These are phyloP conservation scores for Chelonoidis abingdonii DNA, from an alignment of 2,113 vertebrate species.

Conservation along the genomic window DNA sequence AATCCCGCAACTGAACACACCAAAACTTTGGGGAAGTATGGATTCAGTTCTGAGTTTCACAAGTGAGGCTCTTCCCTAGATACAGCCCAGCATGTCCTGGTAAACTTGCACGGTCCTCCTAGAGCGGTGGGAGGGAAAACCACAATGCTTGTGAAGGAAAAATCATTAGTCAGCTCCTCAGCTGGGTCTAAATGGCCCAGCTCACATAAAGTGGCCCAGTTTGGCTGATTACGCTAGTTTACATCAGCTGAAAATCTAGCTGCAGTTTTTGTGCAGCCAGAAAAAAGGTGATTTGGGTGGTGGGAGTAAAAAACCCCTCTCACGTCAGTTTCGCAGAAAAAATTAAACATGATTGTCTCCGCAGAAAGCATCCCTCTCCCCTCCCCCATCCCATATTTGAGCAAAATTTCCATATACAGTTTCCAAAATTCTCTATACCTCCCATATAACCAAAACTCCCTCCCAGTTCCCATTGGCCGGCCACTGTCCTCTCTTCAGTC, in stretches of 20 bases:
- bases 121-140: background rate
- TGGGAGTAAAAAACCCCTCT: background rate
- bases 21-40: fast-evolving
- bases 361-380: background rate
- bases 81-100: background rate
- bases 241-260: background rate
- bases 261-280: background rate
- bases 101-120: background rate
- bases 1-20: fast-evolving
- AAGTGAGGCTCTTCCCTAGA: background rate
- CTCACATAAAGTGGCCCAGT: background rate
- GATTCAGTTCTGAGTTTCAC: background rate
- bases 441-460: background rate
- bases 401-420: background rate
- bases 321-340: background rate
- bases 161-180: background rate
- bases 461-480: background rate
- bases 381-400: background rate
- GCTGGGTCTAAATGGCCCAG: background rate
- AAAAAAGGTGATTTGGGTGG: background rate
- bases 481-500: background rate
- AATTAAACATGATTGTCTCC: background rate
- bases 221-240: background rate
- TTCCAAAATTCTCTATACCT: background rate
- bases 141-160: background rate